phyloP scores from a whole-genome alignment of 2,888 invertebrate species.

The Chirona hameri region DNA sequence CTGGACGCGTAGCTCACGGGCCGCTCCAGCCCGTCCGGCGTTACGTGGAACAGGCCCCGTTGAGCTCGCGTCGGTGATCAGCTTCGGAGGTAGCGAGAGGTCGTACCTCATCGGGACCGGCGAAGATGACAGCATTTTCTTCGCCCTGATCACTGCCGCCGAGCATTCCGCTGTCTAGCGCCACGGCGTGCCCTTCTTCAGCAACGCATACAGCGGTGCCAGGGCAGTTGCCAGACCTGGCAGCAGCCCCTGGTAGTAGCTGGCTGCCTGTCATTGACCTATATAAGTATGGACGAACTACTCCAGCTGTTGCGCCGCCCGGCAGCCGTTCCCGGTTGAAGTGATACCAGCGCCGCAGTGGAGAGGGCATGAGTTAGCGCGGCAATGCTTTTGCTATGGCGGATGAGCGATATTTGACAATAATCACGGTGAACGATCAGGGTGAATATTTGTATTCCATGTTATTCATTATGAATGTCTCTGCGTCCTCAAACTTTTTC shows the following conservation, averaged over 20 bases:
- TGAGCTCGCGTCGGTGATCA: slow-evolving; percentile 1
- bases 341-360: too few species aligned
- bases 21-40: slow-evolving; percentile 44
- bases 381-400: too few species aligned
- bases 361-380: too few species aligned
- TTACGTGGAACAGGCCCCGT: slow-evolving; percentile 44
- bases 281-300: too few species aligned
- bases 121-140: background rate
- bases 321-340: too few species aligned
- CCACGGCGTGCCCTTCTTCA: slow-evolving; percentile 41
- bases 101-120: background rate
- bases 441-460: too few species aligned
- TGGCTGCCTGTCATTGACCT: too few species aligned
- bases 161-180: slow-evolving; percentile 31
- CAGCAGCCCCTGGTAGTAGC: slow-evolving; percentile 43
- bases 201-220: slow-evolving; percentile 38
- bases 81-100: background rate
- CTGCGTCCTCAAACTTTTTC: too few species aligned
- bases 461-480: too few species aligned
- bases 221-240: slow-evolving; percentile 40
- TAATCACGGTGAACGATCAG: too few species aligned
- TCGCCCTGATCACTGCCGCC: background rate
- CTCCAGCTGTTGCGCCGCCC: too few species aligned
- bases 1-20: slow-evolving; percentile 47
- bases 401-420: too few species aligned